Conservation (phyloP, 2,888 invertebrate genomes). For the Mythimna impura region DNA sequence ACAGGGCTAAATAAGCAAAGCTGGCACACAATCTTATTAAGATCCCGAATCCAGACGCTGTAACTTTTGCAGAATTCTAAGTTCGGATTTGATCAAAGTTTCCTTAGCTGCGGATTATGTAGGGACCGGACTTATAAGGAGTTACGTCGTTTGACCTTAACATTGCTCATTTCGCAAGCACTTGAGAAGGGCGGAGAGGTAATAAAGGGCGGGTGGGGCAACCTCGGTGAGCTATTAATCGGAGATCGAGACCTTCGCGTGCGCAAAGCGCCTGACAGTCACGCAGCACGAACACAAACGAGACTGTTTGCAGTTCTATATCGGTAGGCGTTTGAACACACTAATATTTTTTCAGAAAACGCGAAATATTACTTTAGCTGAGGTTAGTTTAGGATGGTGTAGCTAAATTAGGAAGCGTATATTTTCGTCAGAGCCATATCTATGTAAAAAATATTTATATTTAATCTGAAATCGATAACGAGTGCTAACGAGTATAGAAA, state of each 20-base stretch:
- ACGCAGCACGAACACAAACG: conserved; percentile 78
- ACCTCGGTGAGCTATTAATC: conserved; percentile 81
- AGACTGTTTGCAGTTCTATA: conserved; percentile 77
- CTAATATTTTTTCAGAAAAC: conserved; percentile 40
- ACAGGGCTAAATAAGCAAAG: conserved; percentile 29
- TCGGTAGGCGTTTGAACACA: conserved; percentile 77
- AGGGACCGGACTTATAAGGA: conserved; percentile 48
- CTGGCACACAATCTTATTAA: conserved; percentile 47
- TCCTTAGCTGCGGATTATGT: conserved; percentile 50
- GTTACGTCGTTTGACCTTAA: conserved; percentile 78
- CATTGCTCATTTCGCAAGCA: conserved; percentile 76
- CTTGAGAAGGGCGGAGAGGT: conserved; percentile 76
- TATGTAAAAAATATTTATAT: background rate
- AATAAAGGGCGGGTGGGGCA: conserved; percentile 82
- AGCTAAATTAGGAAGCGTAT: background rate
- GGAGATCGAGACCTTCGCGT: conserved; percentile 87
- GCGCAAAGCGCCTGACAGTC: conserved; percentile 81
- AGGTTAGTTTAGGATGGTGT: background rate
- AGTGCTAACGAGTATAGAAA: background rate
- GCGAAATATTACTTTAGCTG: background rate
- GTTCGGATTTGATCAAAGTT: conserved; percentile 59
- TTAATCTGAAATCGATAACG: background rate
- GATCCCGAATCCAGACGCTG: conserved; percentile 28
- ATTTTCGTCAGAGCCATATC: background rate
- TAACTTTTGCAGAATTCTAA: conserved; percentile 48